Evolutionary conservation across 2,888 invertebrate species (phyloP).

Genomic region (Prosopocoilus inquinatus): DNA sequence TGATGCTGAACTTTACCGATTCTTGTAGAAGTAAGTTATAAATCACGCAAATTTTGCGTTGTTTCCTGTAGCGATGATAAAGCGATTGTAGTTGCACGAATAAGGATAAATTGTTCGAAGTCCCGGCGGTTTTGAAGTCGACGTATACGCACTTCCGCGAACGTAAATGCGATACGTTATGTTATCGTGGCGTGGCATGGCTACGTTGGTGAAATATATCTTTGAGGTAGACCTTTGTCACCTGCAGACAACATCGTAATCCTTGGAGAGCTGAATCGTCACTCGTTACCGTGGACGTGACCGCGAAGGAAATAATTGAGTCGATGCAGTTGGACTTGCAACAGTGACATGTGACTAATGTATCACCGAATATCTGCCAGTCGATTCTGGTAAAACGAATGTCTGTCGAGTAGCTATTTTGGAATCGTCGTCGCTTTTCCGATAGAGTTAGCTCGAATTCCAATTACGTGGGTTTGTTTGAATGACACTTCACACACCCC

Average conservation of each 20-base stretch:
- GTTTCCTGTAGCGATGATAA: conserved; percentile 24
- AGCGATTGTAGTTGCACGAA: conserved; percentile 26
- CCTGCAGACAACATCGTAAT: conserved; percentile 16
- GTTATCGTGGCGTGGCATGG: conserved; percentile 5
- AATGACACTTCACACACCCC: conserved; percentile 40
- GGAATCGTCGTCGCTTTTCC: conserved; percentile 23
- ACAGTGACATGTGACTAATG: conserved; percentile 13
- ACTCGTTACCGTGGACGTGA: conserved; percentile 4
- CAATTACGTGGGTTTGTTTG: conserved; percentile 28
- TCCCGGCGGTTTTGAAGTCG: conserved; percentile 18
- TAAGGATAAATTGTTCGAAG: conserved; percentile 31
- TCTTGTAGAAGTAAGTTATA: conserved; percentile 23
- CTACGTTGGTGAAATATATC: conserved; percentile 19
- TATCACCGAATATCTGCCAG: conserved; percentile 19
- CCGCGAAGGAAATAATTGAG: conserved; percentile 3
- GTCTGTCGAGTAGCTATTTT: conserved; percentile 18
- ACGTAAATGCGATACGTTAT: conserved; percentile 19
- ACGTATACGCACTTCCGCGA: conserved; percentile 17
- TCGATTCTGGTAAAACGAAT: conserved; percentile 21
- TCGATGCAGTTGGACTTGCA: background rate
- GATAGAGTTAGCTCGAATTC: conserved; percentile 26
- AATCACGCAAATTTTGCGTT: conserved; percentile 28
- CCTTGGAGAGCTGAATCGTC: background rate
- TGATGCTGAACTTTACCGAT: conserved; percentile 7
- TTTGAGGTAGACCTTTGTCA: conserved; percentile 22